These are phyloP conservation scores for Collichthys lucidus DNA, from an alignment of 2,113 vertebrate genomes.

Conservation along the genomic window DNA sequence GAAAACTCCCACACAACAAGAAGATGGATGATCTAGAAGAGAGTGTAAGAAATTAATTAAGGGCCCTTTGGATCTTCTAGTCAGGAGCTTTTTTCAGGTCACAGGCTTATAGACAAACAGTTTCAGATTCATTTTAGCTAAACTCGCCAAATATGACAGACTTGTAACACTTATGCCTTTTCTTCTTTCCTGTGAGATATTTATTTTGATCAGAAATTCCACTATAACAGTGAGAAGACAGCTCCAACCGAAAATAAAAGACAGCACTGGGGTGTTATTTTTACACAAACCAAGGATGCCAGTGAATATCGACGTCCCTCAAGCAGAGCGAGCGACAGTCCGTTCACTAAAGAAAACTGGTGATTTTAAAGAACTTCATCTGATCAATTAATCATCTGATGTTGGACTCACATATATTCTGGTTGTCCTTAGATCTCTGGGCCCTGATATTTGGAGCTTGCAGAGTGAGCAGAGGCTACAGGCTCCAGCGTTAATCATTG, in stretches of 20 bases:
- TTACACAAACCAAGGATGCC: slow-evolving; percentile 39
- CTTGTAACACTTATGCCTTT: neutral
- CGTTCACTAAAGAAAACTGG: neutral
- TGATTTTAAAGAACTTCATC: slow-evolving; percentile 42
- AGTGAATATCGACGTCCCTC: slow-evolving; percentile 25
- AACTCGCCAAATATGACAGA: slow-evolving; percentile 1
- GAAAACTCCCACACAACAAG: slow-evolving; percentile 33
- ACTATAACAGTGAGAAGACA: neutral
- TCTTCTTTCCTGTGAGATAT: neutral
- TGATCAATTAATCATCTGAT: slow-evolving; percentile 70
- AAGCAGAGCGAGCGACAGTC: neutral
- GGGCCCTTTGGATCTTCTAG: neutral
- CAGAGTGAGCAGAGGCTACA: slow-evolving; percentile 27
- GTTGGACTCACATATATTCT: slow-evolving; percentile 33
- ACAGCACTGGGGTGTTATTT: slow-evolving; percentile 29
- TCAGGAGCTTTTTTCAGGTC: neutral
- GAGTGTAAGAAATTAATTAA: slow-evolving; percentile 15
- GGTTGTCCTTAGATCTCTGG: slow-evolving; percentile 39
- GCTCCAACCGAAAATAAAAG: slow-evolving; percentile 11
- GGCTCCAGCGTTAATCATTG: slow-evolving; percentile 53
- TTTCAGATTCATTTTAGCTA: neutral
- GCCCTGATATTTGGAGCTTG: slow-evolving; percentile 38
- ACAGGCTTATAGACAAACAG: neutral
- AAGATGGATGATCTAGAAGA: slow-evolving; percentile 13
- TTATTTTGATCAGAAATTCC: slow-evolving; percentile 3